Percentiles rank a stretch among this genome's conserved stretches.
Conservation (phyloP, 2,888 invertebrate species). For the Cosmia pyralina region DNA sequence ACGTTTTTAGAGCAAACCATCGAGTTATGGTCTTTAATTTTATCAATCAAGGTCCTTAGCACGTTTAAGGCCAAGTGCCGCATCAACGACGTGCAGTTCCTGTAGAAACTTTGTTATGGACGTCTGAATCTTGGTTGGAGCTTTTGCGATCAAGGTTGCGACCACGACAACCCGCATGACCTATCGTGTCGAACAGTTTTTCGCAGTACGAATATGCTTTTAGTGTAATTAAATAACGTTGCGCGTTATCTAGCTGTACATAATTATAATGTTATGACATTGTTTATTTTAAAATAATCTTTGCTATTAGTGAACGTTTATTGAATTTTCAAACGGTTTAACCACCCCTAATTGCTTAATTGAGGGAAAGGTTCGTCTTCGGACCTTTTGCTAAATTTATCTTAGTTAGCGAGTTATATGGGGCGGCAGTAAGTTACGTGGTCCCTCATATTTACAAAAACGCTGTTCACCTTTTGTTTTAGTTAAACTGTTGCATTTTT, state of each 20-base stretch:
- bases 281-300: slow-evolving; percentile 10
- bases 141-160: neutral
- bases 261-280: neutral
- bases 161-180: neutral
- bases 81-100: too few relatives aligned
- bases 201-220: neutral
- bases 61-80: too few relatives aligned
- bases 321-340: slow-evolving; percentile 76
- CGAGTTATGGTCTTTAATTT: neutral
- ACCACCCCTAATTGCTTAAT: slow-evolving; percentile 77
- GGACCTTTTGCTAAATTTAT: slow-evolving; percentile 75
- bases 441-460: slow-evolving; percentile 37
- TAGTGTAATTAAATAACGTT: neutral
- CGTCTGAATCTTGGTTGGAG: neutral
- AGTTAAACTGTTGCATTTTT: neutral
- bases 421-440: slow-evolving; percentile 58
- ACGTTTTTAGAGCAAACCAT: neutral
- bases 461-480: slow-evolving; percentile 24
- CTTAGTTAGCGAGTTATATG: slow-evolving; percentile 73
- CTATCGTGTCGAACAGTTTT: neutral
- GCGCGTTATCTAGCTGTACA: neutral
- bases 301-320: slow-evolving; percentile 72
- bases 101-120: too few relatives aligned
- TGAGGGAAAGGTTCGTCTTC: slow-evolving; percentile 76
- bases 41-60: neutral